Conservation (phyloP, 2,113 vertebrate species). For the Turdus rufiventris region DNA sequence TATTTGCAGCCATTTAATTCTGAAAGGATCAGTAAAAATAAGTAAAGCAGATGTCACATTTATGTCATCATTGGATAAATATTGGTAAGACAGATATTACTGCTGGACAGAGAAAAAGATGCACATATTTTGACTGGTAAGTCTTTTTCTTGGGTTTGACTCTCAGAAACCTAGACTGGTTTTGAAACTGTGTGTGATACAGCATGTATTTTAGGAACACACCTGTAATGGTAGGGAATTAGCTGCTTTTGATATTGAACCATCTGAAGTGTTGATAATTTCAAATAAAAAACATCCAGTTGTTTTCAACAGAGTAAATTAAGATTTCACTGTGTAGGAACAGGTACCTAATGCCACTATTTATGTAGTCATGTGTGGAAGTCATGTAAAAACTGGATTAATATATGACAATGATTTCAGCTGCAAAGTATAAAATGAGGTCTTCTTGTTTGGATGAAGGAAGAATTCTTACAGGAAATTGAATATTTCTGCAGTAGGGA, state of each 20-base stretch:
- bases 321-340: background rate
- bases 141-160: background rate
- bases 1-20: background rate
- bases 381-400: background rate
- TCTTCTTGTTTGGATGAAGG: background rate
- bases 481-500: background rate
- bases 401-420: background rate
- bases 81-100: background rate
- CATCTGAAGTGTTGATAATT: background rate
- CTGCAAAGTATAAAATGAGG: background rate
- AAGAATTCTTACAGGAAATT: background rate
- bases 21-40: background rate
- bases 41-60: background rate
- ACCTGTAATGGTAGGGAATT: background rate
- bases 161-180: background rate
- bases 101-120: background rate
- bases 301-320: background rate
- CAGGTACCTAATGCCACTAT: background rate
- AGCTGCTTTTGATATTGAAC: background rate
- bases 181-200: background rate
- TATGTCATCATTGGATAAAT: background rate
- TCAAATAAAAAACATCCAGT: background rate
- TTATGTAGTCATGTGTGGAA: background rate
- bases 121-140: background rate
- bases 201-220: background rate